Evolutionary conservation across 2,797 vertebrate species (phyloP), one percentile per base, ranked within the genome.

Genomic region (Etheostoma nigrum): DNA sequence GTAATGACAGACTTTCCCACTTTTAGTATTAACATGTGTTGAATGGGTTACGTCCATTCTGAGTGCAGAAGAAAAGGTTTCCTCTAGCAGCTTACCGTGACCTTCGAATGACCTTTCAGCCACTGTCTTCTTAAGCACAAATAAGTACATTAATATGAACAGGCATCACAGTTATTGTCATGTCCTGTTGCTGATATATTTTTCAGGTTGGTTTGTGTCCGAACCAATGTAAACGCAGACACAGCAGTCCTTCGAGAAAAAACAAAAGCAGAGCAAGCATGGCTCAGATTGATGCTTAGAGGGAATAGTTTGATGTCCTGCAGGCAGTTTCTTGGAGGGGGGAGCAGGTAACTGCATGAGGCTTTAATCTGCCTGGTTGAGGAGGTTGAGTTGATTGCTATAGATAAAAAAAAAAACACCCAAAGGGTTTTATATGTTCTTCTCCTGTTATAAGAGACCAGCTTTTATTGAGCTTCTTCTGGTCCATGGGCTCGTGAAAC

Each of bases 161-260:
- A 81, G 80, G 79, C 78, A 67, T 82, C 78, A 81, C 66, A 82
- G 74, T 78, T 76, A 23, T 49, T 33, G 74, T 85, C 53, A 54
- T 14, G 61, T 90, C 73, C 66, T 67, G 42, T 45, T 11, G 53
- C 78, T 78, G 58, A 78, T 52, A 44, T 52, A 12, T 53, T 68
- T 58, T 64, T 85, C 76, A 76, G 74, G 79, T 67, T 48, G 21
- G 25, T 85, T 85, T 84, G 67, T 83, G 59, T 86, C 75, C 67
- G 51, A 79, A 85, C 68, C 65, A 83, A 78, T 88, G 91, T 92
- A 91, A 93, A 93, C 88, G 55, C 87, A 81, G 88, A 87, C 84
- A 76, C 63, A n/a, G 74, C 58, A 53, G 82, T 85, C 75, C 69
- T 47, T 70, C 13, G 5, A 30, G 30, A 5, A 27, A 57, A 80